Conservation (phyloP, 2,888 invertebrate genomes). For the Tenthredo distinguenda region DNA sequence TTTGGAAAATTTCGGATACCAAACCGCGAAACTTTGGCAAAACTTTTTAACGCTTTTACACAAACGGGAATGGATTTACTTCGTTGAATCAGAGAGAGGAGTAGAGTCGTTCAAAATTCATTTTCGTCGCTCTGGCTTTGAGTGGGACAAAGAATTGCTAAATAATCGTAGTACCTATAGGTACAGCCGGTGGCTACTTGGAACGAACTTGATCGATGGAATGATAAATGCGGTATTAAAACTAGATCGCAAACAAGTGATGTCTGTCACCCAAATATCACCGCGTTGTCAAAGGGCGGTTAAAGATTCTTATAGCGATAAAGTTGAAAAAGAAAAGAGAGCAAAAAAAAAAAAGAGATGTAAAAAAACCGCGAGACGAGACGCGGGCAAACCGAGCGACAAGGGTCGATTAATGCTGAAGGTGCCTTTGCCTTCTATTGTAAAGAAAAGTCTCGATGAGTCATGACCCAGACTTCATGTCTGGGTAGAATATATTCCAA, state of each 20-base stretch:
- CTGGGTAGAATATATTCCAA: neutral
- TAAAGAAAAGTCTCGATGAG: constrained; percentile 12
- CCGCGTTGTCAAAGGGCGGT: neutral
- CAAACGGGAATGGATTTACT: neutral
- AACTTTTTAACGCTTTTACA: neutral
- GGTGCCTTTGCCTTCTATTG: constrained; percentile 22
- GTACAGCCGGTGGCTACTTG: neutral
- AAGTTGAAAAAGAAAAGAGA: neutral
- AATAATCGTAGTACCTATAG: neutral
- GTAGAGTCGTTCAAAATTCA: neutral
- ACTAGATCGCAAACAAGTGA: neutral
- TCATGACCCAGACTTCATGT: neutral
- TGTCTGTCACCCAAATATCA: neutral
- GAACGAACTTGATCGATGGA: neutral
- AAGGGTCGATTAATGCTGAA: constrained; percentile 25
- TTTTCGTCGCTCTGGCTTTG: neutral
- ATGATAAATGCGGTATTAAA: neutral
- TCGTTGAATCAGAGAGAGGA: neutral
- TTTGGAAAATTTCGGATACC: neutral
- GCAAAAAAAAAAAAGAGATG: neutral
- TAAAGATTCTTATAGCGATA: neutral
- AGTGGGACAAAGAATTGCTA: neutral
- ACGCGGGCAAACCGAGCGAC: neutral
- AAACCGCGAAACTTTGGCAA: neutral
- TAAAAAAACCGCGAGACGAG: neutral